A percentile compares a stretch with the other conserved stretches of the same genome.
Evolutionary conservation across 2,113 vertebrate genomes (phyloP).

Genomic region (Paramormyrops kingsleyae): DNA sequence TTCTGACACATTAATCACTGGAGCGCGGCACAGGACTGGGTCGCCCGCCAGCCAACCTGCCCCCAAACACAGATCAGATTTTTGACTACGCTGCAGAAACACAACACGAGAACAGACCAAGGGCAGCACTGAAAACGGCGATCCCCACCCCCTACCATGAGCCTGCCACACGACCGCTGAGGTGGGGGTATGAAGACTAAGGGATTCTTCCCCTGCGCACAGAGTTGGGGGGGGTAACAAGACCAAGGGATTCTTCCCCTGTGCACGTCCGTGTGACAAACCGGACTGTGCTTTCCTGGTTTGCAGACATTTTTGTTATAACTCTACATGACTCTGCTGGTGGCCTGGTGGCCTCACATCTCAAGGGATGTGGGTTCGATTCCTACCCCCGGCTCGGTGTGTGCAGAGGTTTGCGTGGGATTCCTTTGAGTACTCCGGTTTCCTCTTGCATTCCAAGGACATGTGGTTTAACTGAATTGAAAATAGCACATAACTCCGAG

Average conservation of each 20-base stretch:
- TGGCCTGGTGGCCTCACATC: neutral
- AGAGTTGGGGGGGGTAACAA: neutral
- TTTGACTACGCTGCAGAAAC: slow-evolving; percentile 5
- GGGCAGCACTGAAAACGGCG: neutral
- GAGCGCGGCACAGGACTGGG: neutral
- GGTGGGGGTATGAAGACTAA: neutral
- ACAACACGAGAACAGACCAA: neutral
- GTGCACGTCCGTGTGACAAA: neutral
- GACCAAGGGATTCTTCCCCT: neutral
- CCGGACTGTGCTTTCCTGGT: neutral
- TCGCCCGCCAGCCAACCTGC: neutral
- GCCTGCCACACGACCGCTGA: neutral
- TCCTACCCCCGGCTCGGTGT: neutral
- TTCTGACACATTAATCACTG: neutral
- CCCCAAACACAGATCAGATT: neutral
- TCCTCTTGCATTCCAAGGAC: neutral
- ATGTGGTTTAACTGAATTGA: neutral
- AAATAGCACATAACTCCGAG: neutral
- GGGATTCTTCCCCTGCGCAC: neutral
- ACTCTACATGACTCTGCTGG: neutral
- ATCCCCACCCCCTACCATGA: neutral
- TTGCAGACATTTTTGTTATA: neutral
- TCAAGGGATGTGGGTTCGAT: neutral
- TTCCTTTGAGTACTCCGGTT: neutral
- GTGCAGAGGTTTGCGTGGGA: neutral